Evolutionary conservation across 2,113 vertebrate genomes (phyloP), one percentile per base, ranked within the genome.

Genomic region (Romanogobio albipinnatus): DNA sequence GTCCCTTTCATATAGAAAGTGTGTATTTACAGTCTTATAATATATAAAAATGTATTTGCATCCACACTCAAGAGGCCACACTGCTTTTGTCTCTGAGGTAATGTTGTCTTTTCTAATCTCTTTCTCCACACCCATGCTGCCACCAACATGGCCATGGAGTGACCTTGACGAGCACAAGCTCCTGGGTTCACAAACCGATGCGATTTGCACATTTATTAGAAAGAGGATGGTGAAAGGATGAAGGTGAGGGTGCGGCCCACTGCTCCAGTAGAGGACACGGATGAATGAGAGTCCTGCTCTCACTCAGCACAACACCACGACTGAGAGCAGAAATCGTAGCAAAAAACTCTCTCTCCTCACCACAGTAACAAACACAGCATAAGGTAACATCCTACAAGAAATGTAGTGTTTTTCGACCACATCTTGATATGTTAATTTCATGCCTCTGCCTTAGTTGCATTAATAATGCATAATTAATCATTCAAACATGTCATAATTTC

Each of bases 181-280:
- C 74, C 59, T 53, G 53, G 61, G 80, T 84, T 84, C 86, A 86
- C 86, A 87, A 82, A 83, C 66, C 7, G 39, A 75, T 45, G 61
- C 33, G 53, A 86, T 79, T 87, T 86, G 79, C 82, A 76, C 82
- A 51, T 89, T 88, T 86, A 79, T 84, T 86, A 86, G 68, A 85
- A 88, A 22, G 64, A 59, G 71, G 49, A 66, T 24, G 53, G 62
- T 49, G 39, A 51, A 68, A 47, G 51, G 76, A 61, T 51, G 64
- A 45, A 43, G 29, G 11, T 56, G 75, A 58, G 68, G 33, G 26
- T 59, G 43, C 43, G n/a, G 29, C 78, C 47, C 58, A 70, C 47
- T 56, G 59, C 75, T 43, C 56, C 45, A 1, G 26, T 59, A 14
- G 66, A 80, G 68, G 56, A 80, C 76, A 33, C 11, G n/a, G 43